Evolutionary conservation across 1,140 invertebrate species (phyloP).

Genomic region (Holotrichia oblita): DNA sequence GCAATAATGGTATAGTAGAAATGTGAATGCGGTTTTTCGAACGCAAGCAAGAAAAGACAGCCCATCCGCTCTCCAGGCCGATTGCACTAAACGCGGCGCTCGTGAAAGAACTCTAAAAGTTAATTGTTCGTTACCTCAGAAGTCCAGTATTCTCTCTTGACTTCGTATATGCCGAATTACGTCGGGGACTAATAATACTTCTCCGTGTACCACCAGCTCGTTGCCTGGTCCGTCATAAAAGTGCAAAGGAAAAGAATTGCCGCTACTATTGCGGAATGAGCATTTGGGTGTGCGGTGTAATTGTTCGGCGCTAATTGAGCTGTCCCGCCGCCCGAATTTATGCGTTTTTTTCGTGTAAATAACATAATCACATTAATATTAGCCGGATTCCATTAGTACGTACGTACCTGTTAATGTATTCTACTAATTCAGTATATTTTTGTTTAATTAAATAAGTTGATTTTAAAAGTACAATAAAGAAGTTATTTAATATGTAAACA

Average conservation of each 20-base stretch:
- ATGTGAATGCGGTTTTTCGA: too few species aligned
- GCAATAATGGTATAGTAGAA: too few species aligned
- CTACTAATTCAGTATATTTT: too few species aligned
- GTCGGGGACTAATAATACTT: background rate
- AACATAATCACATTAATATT: background rate
- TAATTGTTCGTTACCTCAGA: too few species aligned
- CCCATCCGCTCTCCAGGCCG: too few species aligned
- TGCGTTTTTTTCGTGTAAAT: background rate
- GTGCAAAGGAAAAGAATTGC: background rate
- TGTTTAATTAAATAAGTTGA: too few species aligned
- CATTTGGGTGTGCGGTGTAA: background rate
- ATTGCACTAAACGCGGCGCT: too few species aligned
- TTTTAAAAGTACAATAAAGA: too few species aligned
- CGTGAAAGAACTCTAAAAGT: too few species aligned
- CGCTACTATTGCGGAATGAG: background rate
- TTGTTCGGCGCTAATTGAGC: background rate
- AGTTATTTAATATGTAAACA: too few species aligned
- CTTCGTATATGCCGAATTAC: constrained; percentile 5
- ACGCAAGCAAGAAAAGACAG: too few species aligned
- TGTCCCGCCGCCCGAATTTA: background rate
- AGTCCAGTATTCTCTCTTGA: background rate
- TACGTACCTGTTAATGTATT: too few species aligned
- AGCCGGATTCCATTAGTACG: background rate
- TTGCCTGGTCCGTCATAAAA: background rate
- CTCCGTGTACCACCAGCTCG: background rate